Evolutionary conservation across 2,113 vertebrate genomes (phyloP), one percentile per base, ranked within the genome.

Genomic region (Ranitomeya variabilis): DNA sequence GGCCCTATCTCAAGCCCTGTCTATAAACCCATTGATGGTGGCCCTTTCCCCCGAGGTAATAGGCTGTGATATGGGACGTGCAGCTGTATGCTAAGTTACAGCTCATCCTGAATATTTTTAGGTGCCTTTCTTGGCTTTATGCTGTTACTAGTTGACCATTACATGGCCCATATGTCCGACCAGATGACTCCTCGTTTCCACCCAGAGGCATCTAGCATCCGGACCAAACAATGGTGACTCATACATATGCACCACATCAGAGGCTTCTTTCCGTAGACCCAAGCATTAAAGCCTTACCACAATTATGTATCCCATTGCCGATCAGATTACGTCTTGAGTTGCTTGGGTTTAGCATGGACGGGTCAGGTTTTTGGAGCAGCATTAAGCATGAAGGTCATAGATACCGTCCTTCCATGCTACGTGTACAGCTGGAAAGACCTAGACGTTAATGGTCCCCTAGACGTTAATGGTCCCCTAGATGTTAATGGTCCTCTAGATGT

Each of bases 161-260:
- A 51, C 66, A 23, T 69, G 21, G 78, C 2, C 86, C 78, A 87
- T 80, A 86, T 86, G 84, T 76, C 71, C 69, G 7, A 13, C 26
- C 84, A 86, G 84, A 86, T 74, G 84, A 86, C 23, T 86, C 73
- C 69, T 55, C 45, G 84, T n/a, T 37, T 74, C 67, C 67, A 19
- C 51, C 12, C 9, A 57, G 83, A 60, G 64, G 64, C 66, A 73
- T 73, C 79, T 62, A 5, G 80, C 26, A 57, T 81, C 80, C 57
- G 6, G 18, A 31, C 59, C 80, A 81, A 18, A 62, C 80, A 62
- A 62, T 81, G 80, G 45, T 7, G 26, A 16, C 59, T 81, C 57
- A 60, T 80, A 26, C 55, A 57, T 59, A 57, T 59, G 59, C 79
- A 31, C 71, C 51, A 37, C 16, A 13, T 13, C 3, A 3, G 73